phyloP scores from a whole-genome alignment of 2,797 vertebrate genomes.

The Lithobates sylvaticus region DNA sequence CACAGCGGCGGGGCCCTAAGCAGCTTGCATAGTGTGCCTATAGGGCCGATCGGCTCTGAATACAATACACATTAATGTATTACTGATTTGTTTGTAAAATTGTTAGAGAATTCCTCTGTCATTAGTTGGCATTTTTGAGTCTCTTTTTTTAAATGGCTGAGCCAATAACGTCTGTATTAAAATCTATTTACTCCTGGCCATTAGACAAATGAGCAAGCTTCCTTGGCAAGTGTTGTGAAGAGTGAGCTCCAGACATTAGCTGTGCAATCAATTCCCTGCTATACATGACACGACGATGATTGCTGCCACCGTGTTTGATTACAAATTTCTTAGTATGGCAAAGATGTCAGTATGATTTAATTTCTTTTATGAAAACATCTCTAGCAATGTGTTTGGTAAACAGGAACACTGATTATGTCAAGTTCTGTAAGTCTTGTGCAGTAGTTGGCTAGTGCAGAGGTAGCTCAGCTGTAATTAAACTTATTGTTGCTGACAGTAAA shows the following conservation, averaged over 20 bases:
- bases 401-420: conserved; percentile 2
- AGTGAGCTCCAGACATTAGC: background rate
- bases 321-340: conserved; percentile 7
- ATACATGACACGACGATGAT: conserved; percentile 4
- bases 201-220: conserved; percentile 5
- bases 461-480: background rate
- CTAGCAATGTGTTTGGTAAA: background rate
- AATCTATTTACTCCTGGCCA: background rate
- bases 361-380: background rate
- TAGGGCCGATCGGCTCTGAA: no score
- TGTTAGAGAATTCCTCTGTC: background rate
- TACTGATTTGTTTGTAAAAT: background rate
- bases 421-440: background rate
- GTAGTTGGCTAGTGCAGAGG: background rate
- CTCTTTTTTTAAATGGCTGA: background rate
- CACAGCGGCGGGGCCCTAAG: no score
- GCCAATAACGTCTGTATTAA: background rate
- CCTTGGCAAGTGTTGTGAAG: background rate
- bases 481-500: background rate
- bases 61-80: no score
- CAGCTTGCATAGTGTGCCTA: no score
- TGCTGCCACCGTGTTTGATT: conserved; percentile 10
- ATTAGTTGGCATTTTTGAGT: background rate
- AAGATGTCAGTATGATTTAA: background rate
- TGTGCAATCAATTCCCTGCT: conserved; percentile 1